A percentile compares a stretch with the other conserved stretches of the same genome.
phyloP scores from a whole-genome alignment of 2,113 vertebrate species.

The Scomber japonicus region DNA sequence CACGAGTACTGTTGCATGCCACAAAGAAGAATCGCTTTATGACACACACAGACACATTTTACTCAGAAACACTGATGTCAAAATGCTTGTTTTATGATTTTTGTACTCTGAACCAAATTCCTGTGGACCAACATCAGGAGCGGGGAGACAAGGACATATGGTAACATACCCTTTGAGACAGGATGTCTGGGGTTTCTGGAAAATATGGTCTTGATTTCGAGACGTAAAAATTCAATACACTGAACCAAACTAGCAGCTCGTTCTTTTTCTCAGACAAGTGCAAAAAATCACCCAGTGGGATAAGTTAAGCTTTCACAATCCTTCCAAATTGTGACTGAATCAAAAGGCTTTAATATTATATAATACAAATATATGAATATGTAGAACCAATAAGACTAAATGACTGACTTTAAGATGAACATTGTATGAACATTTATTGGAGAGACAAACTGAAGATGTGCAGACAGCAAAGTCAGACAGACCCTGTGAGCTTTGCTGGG shows the following conservation, averaged over 20 bases:
- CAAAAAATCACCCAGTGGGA: neutral
- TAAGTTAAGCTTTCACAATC: neutral
- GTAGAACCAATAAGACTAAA: neutral
- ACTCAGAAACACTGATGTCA: neutral
- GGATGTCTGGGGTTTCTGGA: slow-evolving; percentile 6
- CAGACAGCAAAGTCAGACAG: slow-evolving; percentile 34
- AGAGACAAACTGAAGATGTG: slow-evolving; percentile 3
- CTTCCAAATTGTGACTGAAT: neutral
- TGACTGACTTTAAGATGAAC: neutral
- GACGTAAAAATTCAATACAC: slow-evolving; percentile 2
- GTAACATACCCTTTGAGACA: slow-evolving; percentile 23
- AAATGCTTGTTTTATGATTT: slow-evolving; percentile 16
- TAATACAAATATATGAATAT: neutral
- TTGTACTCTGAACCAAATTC: slow-evolving; percentile 4
- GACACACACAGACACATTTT: neutral
- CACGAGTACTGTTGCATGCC: neutral
- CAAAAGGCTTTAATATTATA: neutral
- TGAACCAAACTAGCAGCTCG: neutral
- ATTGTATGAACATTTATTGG: neutral
- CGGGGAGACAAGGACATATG: neutral
- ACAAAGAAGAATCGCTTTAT: neutral
- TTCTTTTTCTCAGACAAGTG: neutral
- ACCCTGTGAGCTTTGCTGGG: slow-evolving; percentile 4
- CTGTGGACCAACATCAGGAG: slow-evolving; percentile 1
- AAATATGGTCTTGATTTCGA: slow-evolving; percentile 47